Percentiles rank a stretch among this genome's conserved stretches.
phyloP scores from a whole-genome alignment of 2,113 vertebrate genomes.

The Alouatta palliata region DNA sequence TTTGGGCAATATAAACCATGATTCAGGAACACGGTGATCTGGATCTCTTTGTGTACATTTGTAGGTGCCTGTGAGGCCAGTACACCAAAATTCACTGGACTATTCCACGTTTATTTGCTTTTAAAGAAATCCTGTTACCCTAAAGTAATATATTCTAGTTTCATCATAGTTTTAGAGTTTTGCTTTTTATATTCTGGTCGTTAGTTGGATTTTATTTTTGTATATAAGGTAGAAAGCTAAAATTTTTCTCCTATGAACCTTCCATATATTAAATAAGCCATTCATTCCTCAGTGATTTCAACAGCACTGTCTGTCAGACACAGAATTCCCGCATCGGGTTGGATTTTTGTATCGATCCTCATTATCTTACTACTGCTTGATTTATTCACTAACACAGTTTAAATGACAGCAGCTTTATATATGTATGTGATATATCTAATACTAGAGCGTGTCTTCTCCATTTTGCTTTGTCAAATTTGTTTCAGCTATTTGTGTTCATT shows the following conservation, averaged over 20 bases:
- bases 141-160: constrained; percentile 30
- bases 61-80: neutral
- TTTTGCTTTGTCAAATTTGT: neutral
- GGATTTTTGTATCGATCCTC: neutral
- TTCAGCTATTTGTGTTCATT: neutral
- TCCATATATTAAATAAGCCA: neutral
- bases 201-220: neutral
- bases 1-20: constrained; percentile 4
- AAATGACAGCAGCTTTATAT: constrained; percentile 18
- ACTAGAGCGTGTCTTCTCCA: neutral
- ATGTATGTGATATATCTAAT: neutral
- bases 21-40: neutral
- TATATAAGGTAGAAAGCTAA: neutral
- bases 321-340: neutral
- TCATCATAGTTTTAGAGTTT: constrained; percentile 16
- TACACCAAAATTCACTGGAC: neutral
- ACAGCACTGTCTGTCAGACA: neutral
- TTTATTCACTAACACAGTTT: neutral
- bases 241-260: constrained; percentile 12
- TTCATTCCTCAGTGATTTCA: constrained; percentile 1
- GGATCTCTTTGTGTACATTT: neutral
- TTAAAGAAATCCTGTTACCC: neutral
- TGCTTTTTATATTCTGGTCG: constrained; percentile 20
- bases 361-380: neutral
- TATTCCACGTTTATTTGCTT: neutral